Percentiles rank a stretch among this genome's conserved stretches.
These are phyloP conservation scores for Onychomys torridus DNA, from an alignment of 2,797 vertebrate genomes.

Conservation along the genomic window DNA sequence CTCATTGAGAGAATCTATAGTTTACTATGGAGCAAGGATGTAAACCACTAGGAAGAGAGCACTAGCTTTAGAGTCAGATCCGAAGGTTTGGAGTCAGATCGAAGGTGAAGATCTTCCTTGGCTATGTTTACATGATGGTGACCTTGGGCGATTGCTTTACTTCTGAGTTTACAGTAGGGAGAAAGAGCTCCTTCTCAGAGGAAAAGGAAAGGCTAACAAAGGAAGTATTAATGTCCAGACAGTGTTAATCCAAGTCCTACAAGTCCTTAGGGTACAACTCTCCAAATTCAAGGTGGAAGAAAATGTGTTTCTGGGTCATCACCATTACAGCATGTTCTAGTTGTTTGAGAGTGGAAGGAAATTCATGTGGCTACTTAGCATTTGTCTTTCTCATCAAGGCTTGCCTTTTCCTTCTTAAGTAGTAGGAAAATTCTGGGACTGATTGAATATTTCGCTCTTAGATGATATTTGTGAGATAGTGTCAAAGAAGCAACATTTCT, in stretches of 20 bases:
- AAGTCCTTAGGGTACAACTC: neutral
- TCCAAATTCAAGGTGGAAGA: conserved; percentile 13
- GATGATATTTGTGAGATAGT: neutral
- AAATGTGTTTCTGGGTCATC: conserved; percentile 11
- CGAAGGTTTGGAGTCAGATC: neutral
- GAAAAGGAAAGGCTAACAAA: neutral
- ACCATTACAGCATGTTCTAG: neutral
- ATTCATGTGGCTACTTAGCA: neutral
- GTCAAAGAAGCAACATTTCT: neutral
- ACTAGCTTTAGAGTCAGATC: neutral
- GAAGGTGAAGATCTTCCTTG: neutral
- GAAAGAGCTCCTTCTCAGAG: neutral
- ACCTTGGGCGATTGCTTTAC: neutral
- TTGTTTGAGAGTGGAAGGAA: conserved; percentile 32
- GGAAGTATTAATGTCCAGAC: neutral
- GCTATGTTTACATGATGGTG: neutral
- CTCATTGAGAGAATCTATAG: neutral
- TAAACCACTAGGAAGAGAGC: neutral
- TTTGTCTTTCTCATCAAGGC: neutral
- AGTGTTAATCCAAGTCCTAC: neutral
- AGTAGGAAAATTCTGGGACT: neutral
- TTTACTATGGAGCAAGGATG: neutral
- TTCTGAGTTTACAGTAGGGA: neutral
- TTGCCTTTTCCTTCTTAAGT: neutral
- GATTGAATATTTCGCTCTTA: neutral